Conservation (phyloP, 2,113 vertebrate genomes). For the Genyomyrus donnyi region DNA sequence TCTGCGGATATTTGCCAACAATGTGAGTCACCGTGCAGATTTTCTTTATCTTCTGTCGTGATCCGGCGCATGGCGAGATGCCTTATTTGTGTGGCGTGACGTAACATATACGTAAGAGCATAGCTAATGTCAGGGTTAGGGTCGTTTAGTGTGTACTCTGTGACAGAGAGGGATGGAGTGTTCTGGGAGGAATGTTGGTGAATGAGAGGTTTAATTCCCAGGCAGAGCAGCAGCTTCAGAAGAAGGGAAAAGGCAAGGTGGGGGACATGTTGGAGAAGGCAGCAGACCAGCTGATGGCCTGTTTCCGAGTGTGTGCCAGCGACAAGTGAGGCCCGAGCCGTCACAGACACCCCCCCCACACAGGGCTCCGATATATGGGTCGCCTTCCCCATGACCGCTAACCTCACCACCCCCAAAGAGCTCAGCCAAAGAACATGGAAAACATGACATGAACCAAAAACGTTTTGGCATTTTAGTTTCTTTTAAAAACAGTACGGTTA, state of each 20-base stretch:
- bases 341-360: not conserved
- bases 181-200: not conserved
- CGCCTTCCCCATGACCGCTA: not conserved
- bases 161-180: not conserved
- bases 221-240: constrained; percentile 88
- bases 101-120: not conserved
- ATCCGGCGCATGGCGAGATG: not conserved
- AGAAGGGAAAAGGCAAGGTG: constrained; percentile 81
- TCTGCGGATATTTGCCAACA: constrained; percentile 90
- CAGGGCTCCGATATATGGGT: not conserved
- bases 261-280: constrained; percentile 95
- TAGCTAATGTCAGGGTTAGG: not conserved
- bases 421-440: not conserved
- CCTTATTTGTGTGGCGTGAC: not conserved
- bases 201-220: constrained; percentile 35
- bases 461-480: not conserved
- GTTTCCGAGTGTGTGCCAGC: constrained; percentile 93
- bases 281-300: constrained; percentile 90
- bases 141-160: not conserved
- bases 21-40: constrained; percentile 61
- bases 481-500: not conserved
- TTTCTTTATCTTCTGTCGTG: not conserved
- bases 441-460: not conserved
- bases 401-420: not conserved
- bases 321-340: constrained; percentile 71